phyloP scores from a whole-genome alignment of 2,797 vertebrate species.

The Gymnoscopelus braueri region DNA sequence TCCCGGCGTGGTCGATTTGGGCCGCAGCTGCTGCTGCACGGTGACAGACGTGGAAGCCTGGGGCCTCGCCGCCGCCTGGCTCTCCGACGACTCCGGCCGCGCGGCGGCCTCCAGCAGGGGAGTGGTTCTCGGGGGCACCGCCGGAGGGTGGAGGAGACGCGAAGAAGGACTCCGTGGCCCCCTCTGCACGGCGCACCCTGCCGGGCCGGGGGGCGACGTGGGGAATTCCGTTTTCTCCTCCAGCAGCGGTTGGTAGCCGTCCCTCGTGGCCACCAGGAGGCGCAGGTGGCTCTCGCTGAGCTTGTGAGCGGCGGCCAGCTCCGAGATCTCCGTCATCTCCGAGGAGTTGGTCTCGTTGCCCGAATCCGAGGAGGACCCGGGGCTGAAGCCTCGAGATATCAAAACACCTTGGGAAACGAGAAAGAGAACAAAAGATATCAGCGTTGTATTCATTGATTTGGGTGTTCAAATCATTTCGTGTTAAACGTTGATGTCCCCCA shows the following conservation, averaged over 20 bases:
- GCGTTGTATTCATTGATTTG: constrained; percentile 52
- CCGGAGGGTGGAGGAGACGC: constrained; percentile 84
- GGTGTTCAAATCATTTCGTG: constrained; percentile 11
- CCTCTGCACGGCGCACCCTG: constrained; percentile 76
- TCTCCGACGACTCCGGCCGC: constrained; percentile 82
- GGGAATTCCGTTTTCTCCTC: constrained; percentile 96
- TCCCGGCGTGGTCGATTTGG: constrained; percentile 82
- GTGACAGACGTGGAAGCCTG: constrained; percentile 88
- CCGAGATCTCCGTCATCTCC: constrained; percentile 97
- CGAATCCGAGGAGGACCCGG: constrained; percentile 97
- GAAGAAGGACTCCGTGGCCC: constrained; percentile 76
- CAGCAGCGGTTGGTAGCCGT: constrained; percentile 91
- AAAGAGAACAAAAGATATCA: constrained; percentile 81
- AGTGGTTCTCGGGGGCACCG: constrained; percentile 90
- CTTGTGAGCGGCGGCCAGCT: constrained; percentile 91
- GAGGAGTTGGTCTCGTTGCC: constrained; percentile 99
- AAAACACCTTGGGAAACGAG: constrained; percentile 86
- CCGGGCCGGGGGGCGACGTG: constrained; percentile 83
- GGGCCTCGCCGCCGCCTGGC: constrained; percentile 78
- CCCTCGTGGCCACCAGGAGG: constrained; percentile 90
- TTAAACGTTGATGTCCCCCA: background rate
- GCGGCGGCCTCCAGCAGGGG: constrained; percentile 82
- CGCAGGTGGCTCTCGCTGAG: constrained; percentile 91
- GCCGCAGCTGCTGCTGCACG: constrained; percentile 77
- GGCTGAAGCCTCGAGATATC: constrained; percentile 93